Conservation (phyloP, 2,113 vertebrate genomes). For the Tupaia chinensis region DNA sequence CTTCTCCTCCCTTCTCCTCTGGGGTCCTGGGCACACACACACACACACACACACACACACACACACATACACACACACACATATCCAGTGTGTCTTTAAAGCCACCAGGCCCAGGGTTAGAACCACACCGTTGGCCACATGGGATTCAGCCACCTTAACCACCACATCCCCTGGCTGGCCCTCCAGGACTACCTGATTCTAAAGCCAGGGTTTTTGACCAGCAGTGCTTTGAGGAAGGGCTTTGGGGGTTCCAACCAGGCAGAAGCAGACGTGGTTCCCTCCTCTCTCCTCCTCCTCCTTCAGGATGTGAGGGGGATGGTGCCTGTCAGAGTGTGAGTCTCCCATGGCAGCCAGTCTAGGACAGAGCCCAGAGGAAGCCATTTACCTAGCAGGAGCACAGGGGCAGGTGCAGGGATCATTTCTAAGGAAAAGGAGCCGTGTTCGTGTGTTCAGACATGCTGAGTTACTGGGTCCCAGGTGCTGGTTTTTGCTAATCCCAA, state of each 20-base stretch:
- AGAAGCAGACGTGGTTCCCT: not conserved
- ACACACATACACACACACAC: too few relatives aligned
- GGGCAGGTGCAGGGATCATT: not conserved
- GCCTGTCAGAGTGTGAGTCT: not conserved
- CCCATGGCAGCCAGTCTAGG: not conserved
- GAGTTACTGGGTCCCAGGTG: conserved; percentile 74
- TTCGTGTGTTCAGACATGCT: conserved; percentile 22
- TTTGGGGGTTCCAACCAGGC: not conserved
- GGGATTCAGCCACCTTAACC: too few relatives aligned
- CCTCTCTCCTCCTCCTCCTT: not conserved
- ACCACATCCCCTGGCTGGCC: too few relatives aligned
- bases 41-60: too few relatives aligned
- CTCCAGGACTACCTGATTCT: not conserved
- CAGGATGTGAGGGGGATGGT: not conserved
- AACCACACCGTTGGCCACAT: too few relatives aligned
- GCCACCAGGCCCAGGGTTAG: too few relatives aligned
- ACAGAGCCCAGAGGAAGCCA: not conserved
- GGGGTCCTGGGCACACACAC: too few relatives aligned
- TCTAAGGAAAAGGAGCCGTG: conserved; percentile 17
- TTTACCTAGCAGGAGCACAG: not conserved
- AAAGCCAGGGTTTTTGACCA: not conserved
- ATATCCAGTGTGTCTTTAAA: too few relatives aligned
- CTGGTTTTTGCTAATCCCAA: conserved; percentile 76
- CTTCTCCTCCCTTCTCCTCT: too few relatives aligned
- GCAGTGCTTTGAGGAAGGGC: not conserved